A percentile compares a stretch with the other conserved stretches of the same genome.
phyloP scores from a whole-genome alignment of 2,888 invertebrate species.

The Timandra comae region DNA sequence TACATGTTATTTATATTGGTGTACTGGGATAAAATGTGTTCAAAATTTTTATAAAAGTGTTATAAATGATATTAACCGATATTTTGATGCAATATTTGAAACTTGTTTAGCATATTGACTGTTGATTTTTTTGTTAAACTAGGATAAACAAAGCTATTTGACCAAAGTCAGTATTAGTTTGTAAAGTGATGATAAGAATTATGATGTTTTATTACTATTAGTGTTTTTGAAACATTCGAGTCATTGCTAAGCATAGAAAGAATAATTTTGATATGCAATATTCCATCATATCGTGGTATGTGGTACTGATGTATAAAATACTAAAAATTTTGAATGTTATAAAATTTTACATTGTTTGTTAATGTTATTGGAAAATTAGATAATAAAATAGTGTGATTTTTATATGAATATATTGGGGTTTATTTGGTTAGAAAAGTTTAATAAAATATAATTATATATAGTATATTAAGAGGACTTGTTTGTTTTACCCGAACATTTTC shows the following conservation, averaged over 20 bases:
- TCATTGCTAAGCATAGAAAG: constrained; percentile 57
- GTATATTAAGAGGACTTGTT: constrained; percentile 41
- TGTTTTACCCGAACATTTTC: constrained; percentile 19
- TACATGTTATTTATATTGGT: constrained; percentile 25
- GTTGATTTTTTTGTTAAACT: constrained; percentile 71
- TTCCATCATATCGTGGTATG: constrained; percentile 63
- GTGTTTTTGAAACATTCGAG: constrained; percentile 56
- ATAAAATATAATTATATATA: constrained; percentile 66
- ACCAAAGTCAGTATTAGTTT: constrained; percentile 77
- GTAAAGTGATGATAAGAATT: constrained; percentile 56
- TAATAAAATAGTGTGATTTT: constrained; percentile 73
- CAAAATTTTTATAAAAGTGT: constrained; percentile 56
- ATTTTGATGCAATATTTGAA: constrained; percentile 67
- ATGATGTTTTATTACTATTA: constrained; percentile 47
- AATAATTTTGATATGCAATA: constrained; percentile 52
- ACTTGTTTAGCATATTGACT: constrained; percentile 70
- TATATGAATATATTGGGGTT: constrained; percentile 77
- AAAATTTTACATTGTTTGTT: constrained; percentile 68
- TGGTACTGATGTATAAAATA: constrained; percentile 52
- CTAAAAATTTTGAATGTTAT: constrained; percentile 48
- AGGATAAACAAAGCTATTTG: constrained; percentile 76
- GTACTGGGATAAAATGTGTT: constrained; percentile 69
- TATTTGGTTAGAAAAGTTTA: constrained; percentile 74
- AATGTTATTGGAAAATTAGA: constrained; percentile 70
- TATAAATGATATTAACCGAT: constrained; percentile 66